phyloP scores from a whole-genome alignment of 1,140 invertebrate genomes.

The Megalonaias nervosa region DNA sequence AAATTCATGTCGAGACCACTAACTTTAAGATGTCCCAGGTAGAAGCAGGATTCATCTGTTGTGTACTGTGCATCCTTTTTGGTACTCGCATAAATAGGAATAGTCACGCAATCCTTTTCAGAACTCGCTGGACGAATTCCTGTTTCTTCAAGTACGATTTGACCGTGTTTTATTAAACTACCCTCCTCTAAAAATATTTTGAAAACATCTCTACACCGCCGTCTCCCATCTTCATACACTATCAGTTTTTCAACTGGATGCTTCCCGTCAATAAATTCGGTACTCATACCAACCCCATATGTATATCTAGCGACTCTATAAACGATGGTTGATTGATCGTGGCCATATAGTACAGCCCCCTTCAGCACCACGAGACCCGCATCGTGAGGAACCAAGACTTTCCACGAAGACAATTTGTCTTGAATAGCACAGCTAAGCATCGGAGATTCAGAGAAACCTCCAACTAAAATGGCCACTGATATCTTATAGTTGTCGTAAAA shows the following conservation, averaged over 20 bases:
- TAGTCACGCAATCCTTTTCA: too few relatives aligned
- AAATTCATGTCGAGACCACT: too few relatives aligned
- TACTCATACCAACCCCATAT: conserved; percentile 9
- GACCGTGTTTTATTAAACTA: not conserved
- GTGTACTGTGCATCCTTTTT: too few relatives aligned
- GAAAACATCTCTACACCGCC: conserved; percentile 15
- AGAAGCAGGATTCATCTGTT: too few relatives aligned
- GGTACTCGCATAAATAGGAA: too few relatives aligned
- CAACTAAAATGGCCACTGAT: conserved; percentile 3
- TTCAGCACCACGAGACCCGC: conserved; percentile 16
- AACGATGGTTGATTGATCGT: conserved; percentile 13
- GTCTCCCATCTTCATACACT: not conserved
- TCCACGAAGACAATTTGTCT: not conserved
- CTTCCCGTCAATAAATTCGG: not conserved
- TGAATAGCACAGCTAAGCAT: conserved; percentile 1
- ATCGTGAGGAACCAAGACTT: conserved; percentile 11
- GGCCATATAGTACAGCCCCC: conserved; percentile 22
- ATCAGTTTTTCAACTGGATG: conserved; percentile 20
- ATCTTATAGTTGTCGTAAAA: not conserved
- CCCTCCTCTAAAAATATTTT: conserved; percentile 2
- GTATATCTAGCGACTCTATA: conserved; percentile 17
- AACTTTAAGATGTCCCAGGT: too few relatives aligned
- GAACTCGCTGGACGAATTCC: too few relatives aligned
- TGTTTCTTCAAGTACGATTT: too few relatives aligned
- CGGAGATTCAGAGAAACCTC: conserved; percentile 10